Conservation (phyloP, 92 coral and sea anemone genomes). For the Epizoanthus scotinus region DNA sequence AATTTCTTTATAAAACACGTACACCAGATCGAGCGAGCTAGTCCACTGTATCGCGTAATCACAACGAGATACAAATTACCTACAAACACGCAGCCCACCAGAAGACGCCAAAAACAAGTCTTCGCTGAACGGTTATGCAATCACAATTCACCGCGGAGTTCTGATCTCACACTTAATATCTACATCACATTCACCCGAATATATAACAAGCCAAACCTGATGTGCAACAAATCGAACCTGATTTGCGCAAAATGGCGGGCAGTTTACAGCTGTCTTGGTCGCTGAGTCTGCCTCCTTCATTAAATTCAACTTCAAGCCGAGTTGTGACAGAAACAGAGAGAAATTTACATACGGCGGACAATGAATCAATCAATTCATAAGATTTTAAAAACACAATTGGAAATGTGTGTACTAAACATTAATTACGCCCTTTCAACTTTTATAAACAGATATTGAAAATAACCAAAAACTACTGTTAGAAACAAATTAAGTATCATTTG, state of each 20-base stretch:
- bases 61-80: too few relatives aligned
- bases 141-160: too few relatives aligned
- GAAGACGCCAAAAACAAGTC: too few relatives aligned
- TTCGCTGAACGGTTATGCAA: too few relatives aligned
- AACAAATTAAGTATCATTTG: background rate
- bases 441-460: background rate
- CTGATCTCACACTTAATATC: too few relatives aligned
- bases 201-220: conserved; percentile 2
- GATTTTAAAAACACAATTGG: conserved; percentile 26
- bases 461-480: background rate
- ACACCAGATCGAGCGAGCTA: too few relatives aligned
- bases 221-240: conserved; percentile 1
- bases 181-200: background rate
- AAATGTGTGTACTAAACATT: conserved; percentile 13
- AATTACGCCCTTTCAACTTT: background rate
- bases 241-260: background rate
- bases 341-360: conserved; percentile 43
- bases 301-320: conserved; percentile 11
- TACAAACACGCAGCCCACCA: too few relatives aligned
- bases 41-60: too few relatives aligned
- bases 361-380: conserved; percentile 30
- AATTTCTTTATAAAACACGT: too few relatives aligned
- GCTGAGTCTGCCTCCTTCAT: conserved; percentile 15
- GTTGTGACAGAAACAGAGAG: conserved; percentile 1
- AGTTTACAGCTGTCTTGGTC: background rate